These are phyloP conservation scores for Lepeophtheirus salmonis DNA, from an alignment of 1,140 invertebrate species.

Conservation along the genomic window DNA sequence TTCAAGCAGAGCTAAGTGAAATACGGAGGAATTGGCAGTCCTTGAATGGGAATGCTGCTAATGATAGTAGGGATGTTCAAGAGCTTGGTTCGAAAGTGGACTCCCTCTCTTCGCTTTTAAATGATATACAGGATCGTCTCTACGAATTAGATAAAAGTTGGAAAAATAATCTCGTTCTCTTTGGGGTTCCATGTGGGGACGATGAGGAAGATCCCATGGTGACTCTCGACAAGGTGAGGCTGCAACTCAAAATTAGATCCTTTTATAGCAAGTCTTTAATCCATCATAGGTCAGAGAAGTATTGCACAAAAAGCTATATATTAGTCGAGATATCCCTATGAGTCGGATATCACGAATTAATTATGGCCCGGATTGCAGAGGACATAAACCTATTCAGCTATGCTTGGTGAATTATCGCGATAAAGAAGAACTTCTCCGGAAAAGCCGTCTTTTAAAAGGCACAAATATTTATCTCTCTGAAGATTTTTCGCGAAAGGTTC, in stretches of 20 bases:
- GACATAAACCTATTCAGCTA: slow-evolving; percentile 15
- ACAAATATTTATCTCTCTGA: slow-evolving; percentile 16
- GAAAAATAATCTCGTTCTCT: slow-evolving; percentile 17
- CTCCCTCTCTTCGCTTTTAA: slow-evolving; percentile 1
- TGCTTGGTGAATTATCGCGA: slow-evolving; percentile 13
- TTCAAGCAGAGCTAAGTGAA: slow-evolving; percentile 13
- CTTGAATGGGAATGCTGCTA: neutral
- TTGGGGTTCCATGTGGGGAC: slow-evolving; percentile 7
- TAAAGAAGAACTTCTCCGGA: slow-evolving; percentile 17
- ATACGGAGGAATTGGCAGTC: slow-evolving; percentile 3
- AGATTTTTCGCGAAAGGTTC: slow-evolving; percentile 18
- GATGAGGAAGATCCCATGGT: slow-evolving; percentile 8
- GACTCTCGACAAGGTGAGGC: slow-evolving; percentile 1
- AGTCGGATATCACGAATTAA: slow-evolving; percentile 1
- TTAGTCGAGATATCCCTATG: slow-evolving; percentile 11
- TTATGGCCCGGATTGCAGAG: slow-evolving; percentile 17
- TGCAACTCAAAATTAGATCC: neutral
- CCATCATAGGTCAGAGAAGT: slow-evolving; percentile 1
- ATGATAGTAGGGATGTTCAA: neutral
- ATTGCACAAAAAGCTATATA: slow-evolving; percentile 14
- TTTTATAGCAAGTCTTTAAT: neutral
- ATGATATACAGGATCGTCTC: slow-evolving; percentile 17
- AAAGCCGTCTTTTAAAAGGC: slow-evolving; percentile 10
- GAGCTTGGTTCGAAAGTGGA: neutral
- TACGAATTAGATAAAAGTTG: slow-evolving; percentile 18